Evolutionary conservation across 2,888 invertebrate species (phyloP), one percentile per base, ranked within the genome.

Genomic region (Stenolophus ochropezus): DNA sequence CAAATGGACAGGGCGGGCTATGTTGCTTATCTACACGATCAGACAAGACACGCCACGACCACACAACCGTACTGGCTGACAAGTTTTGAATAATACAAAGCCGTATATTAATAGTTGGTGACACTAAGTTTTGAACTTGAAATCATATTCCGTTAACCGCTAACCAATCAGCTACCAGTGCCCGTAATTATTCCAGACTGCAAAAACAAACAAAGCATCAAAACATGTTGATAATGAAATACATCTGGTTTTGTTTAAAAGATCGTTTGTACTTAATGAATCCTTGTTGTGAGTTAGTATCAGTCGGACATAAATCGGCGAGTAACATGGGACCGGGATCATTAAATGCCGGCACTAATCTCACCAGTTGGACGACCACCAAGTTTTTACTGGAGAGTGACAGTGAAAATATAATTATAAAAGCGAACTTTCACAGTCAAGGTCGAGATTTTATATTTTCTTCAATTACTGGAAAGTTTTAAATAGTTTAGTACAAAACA

Each of bases 341-440:
- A 33, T 69, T 69, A 69, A 33, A 6, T 33, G 65, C 33, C 65
- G 33, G 33, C 65, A 69, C 65, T 69, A 69, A 33, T 33, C 65
- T 14, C 18, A 69, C 14, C 27, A 18, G 2, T 69, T 69, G 65
- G 65, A 69, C 0, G 6, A 4, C 18, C 33, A 27, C 65, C 65
- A 69, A 69, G 65, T 16, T 69, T 69, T 69, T 69, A 69, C 18
- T 20, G 5, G 11, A 58, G 33, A 69, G 65, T 33, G 65, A 69
- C 65, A 61, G 61, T 69, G 65, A 69, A 69, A 69, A n/a, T n/a
- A n/a, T n/a, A n/a, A 61, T 61, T 61, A 61, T 61, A 33, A 69
- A 69, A 42, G 33, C 18, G 65, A 69, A 33, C 8, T 69, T 69
- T 33, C 8, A 33, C 33, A 33, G 2, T 69, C 65, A 69, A 69